Percentiles rank a stretch among this genome's conserved stretches.
Evolutionary conservation across 2,888 invertebrate species (phyloP).

Genomic region (Spilarctia lutea): DNA sequence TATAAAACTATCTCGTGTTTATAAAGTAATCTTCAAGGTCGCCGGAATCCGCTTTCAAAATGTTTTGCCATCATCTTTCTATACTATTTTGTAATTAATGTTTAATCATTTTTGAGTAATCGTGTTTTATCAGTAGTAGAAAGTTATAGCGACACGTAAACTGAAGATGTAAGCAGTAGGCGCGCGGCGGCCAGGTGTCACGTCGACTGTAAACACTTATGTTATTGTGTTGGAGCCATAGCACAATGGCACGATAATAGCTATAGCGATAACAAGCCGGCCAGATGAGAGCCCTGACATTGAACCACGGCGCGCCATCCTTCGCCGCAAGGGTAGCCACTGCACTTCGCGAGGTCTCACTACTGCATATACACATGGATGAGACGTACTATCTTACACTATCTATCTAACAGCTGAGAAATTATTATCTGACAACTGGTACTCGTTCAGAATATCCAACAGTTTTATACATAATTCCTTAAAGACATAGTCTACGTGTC

Average conservation of each 20-base stretch:
- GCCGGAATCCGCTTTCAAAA: conserved; percentile 48
- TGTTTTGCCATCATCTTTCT: conserved; percentile 35
- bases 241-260: conserved; percentile 57
- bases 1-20: conserved; percentile 41
- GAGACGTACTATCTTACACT: conserved; percentile 9
- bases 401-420: conserved; percentile 15
- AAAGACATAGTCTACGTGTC: background rate
- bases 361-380: background rate
- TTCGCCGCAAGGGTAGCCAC: background rate
- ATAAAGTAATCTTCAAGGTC: conserved; percentile 52
- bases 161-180: background rate
- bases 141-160: background rate
- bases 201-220: conserved; percentile 47
- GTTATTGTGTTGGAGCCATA: conserved; percentile 44
- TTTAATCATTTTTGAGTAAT: background rate
- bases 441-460: conserved; percentile 8
- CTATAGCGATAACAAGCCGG: conserved; percentile 49
- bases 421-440: conserved; percentile 5
- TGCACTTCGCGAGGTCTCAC: background rate
- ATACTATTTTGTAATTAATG: conserved; percentile 19
- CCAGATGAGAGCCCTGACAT: conserved; percentile 49
- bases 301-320: conserved; percentile 13
- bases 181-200: conserved; percentile 38
- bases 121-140: background rate
- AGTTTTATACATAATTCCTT: conserved; percentile 8